These are phyloP conservation scores for Drosophila monieri DNA, from an alignment of 2,888 invertebrate genomes.

Conservation along the genomic window DNA sequence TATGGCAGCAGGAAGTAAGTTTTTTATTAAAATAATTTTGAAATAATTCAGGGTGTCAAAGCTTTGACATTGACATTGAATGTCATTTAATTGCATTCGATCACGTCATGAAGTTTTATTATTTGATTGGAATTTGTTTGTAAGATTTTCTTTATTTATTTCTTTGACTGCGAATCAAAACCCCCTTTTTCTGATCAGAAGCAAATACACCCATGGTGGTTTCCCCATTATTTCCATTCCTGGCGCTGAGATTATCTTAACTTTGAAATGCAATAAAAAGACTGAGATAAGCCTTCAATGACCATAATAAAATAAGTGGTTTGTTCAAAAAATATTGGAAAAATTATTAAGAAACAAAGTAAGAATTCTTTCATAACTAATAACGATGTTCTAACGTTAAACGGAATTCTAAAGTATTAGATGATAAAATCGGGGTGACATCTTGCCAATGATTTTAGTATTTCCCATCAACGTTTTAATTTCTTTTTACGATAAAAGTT, in stretches of 20 bases:
- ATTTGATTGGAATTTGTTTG: slow-evolving; percentile 18
- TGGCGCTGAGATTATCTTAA: slow-evolving; percentile 56
- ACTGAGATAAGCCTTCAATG: slow-evolving; percentile 43
- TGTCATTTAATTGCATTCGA: slow-evolving; percentile 18
- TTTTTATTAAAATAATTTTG: slow-evolving; percentile 21
- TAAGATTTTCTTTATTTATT: too few species aligned
- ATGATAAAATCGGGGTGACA: too few species aligned
- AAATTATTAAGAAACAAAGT: neutral
- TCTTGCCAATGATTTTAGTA: neutral
- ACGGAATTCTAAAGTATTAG: too few species aligned
- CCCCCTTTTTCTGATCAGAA: neutral
- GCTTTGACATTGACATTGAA: slow-evolving; percentile 4
- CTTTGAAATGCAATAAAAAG: slow-evolving; percentile 50
- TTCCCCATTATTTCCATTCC: neutral
- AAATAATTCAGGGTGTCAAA: slow-evolving; percentile 16
- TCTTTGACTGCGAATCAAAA: too few species aligned
- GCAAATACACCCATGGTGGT: slow-evolving; percentile 9
- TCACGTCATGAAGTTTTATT: slow-evolving; percentile 48
- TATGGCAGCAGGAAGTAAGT: slow-evolving; percentile 3
- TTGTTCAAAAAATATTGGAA: slow-evolving; percentile 8
- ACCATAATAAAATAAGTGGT: slow-evolving; percentile 13
- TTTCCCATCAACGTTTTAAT: neutral
- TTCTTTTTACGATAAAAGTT: neutral
- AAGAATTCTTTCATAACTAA: too few species aligned
- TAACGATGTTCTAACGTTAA: too few species aligned